Conservation (phyloP, 2,888 invertebrate species). For the Nephrotoma appendiculata region DNA sequence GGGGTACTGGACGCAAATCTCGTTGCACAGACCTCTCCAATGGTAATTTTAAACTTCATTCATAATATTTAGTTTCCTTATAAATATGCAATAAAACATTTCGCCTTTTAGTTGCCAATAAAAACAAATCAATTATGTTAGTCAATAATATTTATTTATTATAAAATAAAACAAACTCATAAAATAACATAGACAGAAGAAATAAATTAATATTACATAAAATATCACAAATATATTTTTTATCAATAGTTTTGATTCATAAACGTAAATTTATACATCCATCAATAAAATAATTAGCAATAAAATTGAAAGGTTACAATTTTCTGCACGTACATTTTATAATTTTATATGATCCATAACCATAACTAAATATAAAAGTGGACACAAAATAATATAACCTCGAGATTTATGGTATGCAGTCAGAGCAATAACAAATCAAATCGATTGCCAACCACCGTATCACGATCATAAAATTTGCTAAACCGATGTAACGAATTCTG, state of each 20-base stretch:
- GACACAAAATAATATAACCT: not conserved
- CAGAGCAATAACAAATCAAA: not conserved
- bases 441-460: not conserved
- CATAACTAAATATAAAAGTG: not conserved
- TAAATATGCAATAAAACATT: no score
- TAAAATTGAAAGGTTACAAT: no score
- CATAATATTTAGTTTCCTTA: no score
- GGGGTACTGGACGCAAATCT: no score
- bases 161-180: not conserved
- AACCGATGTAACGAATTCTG: not conserved
- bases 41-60: no score
- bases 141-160: not conserved
- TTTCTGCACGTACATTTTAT: not conserved
- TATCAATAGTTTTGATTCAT: no score
- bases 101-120: not conserved
- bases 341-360: not conserved
- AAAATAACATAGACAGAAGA: not conserved
- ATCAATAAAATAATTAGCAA: no score
- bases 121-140: not conserved
- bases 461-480: not conserved
- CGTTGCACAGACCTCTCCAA: no score
- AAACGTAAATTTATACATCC: no score
- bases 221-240: no score
- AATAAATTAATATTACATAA: no score
- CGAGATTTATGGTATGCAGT: not conserved